Base-by-base conservation (phyloP, 2,888 invertebrate species). In the Uloborus plumipes region DNA sequence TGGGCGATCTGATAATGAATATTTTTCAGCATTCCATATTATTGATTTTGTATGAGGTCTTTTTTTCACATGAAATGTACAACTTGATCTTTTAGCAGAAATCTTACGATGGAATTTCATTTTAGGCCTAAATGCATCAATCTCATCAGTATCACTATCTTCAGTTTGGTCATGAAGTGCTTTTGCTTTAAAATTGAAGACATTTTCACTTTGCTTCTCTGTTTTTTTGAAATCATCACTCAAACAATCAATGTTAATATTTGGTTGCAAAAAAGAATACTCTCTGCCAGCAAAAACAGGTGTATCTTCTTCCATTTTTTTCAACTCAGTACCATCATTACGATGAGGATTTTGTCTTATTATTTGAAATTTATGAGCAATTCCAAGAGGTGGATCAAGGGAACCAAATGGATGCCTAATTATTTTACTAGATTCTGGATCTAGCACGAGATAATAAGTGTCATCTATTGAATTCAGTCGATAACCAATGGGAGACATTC, bases 401-500 rank as follows among this genome's bases (percentile, higher is more conserved):
- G 85, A 84, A 9, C 80, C 77, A 59, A 81, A 80, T 39, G 72
- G 64, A 22, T 58, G 51, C 15, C 71, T 31, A 16, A 53, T 13
- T 55, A 70, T 61, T 66, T 59, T 50, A 47, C 62, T 69, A 6
- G 79, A 15, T 49, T 80, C 72, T 26, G 83, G 18, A 77, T 84
- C 91, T 91, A 4, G 65, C 1, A 91, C 90, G 62, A 93, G 88
- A 87, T 92, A 93, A 88, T 93, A 93, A 84, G 91, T 91, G 64
- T 90, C 90, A 0, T 90, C 91, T 85, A 91, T 91, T 87, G 92
- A 90, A 39, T 89, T 90, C 58, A 93, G 89, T 84, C 90, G 91
- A 87, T 92, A 93, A 22, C 91, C 90, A 80, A 91, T 91, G 61
- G 93, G 89, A 64, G 89, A 88, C 85, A 93, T 89, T 85, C 90